Conservation (phyloP, 2,797 vertebrate genomes). For the Euthynnus affinis region DNA sequence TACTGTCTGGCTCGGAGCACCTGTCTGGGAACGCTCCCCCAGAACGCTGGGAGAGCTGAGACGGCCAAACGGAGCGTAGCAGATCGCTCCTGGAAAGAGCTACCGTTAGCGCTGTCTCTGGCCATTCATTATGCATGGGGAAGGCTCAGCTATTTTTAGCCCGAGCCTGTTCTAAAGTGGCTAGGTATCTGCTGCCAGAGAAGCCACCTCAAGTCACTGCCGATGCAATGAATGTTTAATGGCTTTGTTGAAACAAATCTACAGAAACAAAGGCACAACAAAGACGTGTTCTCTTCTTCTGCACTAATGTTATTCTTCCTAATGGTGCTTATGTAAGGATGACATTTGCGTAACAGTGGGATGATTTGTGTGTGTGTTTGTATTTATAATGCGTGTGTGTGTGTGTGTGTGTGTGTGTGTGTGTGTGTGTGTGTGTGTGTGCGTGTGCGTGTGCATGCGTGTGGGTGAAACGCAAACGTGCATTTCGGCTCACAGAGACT, state of each 20-base stretch:
- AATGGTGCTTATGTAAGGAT: slow-evolving; percentile 79
- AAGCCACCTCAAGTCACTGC: slow-evolving; percentile 82
- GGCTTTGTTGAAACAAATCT: slow-evolving; percentile 80
- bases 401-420: slow-evolving; percentile 11
- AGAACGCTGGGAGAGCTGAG: slow-evolving; percentile 74
- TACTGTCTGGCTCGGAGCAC: slow-evolving; percentile 85
- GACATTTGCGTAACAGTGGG: slow-evolving; percentile 66
- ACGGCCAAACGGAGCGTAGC: slow-evolving; percentile 82
- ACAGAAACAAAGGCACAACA: slow-evolving; percentile 77
- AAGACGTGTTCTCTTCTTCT: slow-evolving; percentile 51
- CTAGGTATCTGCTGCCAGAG: slow-evolving; percentile 76
- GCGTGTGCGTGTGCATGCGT: slow-evolving; percentile 27
- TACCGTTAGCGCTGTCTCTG: slow-evolving; percentile 78
- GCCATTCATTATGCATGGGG: slow-evolving; percentile 87
- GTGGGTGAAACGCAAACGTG: slow-evolving; percentile 51
- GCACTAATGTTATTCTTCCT: slow-evolving; percentile 66
- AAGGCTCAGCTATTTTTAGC: slow-evolving; percentile 82
- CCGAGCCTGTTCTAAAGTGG: slow-evolving; percentile 69
- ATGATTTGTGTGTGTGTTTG: slow-evolving; percentile 35
- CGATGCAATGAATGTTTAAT: slow-evolving; percentile 81
- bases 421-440: slow-evolving; percentile 24
- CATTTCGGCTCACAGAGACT: slow-evolving; percentile 70
- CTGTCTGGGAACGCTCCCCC: slow-evolving; percentile 77
- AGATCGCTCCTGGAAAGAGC: slow-evolving; percentile 84
- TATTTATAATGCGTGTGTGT: slow-evolving; percentile 20